These are phyloP conservation scores for Cottoperca gobio DNA, from an alignment of 2,797 vertebrate species.

Conservation along the genomic window DNA sequence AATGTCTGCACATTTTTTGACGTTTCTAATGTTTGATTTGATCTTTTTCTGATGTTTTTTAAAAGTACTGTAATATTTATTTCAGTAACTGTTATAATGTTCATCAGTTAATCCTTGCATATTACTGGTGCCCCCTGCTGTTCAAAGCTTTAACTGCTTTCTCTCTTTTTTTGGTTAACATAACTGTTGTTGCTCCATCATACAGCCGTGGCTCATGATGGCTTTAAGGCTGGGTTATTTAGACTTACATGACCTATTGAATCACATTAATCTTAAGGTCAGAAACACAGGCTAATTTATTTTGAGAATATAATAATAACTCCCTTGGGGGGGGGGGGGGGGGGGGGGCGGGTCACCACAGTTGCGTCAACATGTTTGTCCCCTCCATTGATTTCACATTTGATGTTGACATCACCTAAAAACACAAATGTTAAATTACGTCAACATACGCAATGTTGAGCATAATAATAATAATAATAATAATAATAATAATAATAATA, in stretches of 20 bases:
- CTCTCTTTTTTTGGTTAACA: neutral
- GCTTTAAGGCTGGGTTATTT: slow-evolving; percentile 16
- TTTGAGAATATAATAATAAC: slow-evolving; percentile 7
- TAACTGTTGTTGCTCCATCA: slow-evolving; percentile 7
- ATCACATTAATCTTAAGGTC: neutral
- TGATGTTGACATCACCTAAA: slow-evolving; percentile 1
- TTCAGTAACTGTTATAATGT: slow-evolving; percentile 18
- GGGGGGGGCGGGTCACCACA: no score
- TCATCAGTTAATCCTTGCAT: slow-evolving; percentile 42
- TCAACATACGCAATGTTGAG: neutral
- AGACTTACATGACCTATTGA: slow-evolving; percentile 37
- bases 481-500: slow-evolving; percentile 1
- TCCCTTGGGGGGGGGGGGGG: neutral
- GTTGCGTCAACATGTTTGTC: slow-evolving; percentile 15
- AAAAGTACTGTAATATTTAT: slow-evolving; percentile 36
- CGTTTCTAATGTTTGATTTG: slow-evolving; percentile 21
- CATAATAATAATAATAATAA: neutral
- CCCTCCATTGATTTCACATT: slow-evolving; percentile 10
- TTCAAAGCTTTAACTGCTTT: slow-evolving; percentile 49
- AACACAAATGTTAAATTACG: neutral
- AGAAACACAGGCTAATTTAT: slow-evolving; percentile 2
- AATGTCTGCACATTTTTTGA: slow-evolving; percentile 10
- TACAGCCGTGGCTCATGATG: slow-evolving; percentile 28
- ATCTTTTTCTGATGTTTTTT: slow-evolving; percentile 29
- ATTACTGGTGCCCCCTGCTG: slow-evolving; percentile 82